These are phyloP conservation scores for Orientallactaga bullata DNA, from an alignment of 2,113 vertebrate genomes.

Conservation along the genomic window DNA sequence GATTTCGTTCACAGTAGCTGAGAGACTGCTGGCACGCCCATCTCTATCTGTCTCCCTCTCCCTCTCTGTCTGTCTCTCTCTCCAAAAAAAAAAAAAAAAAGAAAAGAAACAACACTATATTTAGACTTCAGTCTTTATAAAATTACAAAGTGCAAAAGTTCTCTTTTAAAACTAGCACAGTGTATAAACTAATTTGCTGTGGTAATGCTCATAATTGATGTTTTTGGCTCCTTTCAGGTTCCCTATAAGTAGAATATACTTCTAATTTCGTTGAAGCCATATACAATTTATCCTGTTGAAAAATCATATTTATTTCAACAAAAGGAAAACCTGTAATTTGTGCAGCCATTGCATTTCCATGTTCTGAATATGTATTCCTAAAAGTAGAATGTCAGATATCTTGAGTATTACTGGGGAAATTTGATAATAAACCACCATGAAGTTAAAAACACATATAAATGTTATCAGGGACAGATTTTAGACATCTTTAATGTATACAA, in stretches of 20 bases:
- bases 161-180: conserved; percentile 78
- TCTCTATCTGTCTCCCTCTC: too few species aligned
- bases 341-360: not conserved
- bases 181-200: conserved; percentile 84
- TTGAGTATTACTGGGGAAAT: not conserved
- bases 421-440: not conserved
- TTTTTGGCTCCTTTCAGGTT: conserved; percentile 76
- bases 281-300: conserved; percentile 64
- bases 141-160: conserved; percentile 61
- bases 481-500: not conserved
- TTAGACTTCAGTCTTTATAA: conserved; percentile 52
- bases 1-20: too few species aligned
- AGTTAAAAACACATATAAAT: not conserved
- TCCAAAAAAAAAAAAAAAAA: not conserved
- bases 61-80: too few species aligned
- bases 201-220: conserved; percentile 80
- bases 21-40: too few species aligned
- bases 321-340: not conserved
- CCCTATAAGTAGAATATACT: conserved; percentile 54
- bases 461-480: not conserved
- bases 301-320: conserved; percentile 60
- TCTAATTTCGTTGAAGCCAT: conserved; percentile 78
- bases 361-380: not conserved
- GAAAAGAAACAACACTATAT: not conserved
- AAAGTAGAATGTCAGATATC: not conserved